A percentile compares a stretch with the other conserved stretches of the same genome.
Evolutionary conservation across 2,888 invertebrate species (phyloP).

Genomic region (Patella caerulea): DNA sequence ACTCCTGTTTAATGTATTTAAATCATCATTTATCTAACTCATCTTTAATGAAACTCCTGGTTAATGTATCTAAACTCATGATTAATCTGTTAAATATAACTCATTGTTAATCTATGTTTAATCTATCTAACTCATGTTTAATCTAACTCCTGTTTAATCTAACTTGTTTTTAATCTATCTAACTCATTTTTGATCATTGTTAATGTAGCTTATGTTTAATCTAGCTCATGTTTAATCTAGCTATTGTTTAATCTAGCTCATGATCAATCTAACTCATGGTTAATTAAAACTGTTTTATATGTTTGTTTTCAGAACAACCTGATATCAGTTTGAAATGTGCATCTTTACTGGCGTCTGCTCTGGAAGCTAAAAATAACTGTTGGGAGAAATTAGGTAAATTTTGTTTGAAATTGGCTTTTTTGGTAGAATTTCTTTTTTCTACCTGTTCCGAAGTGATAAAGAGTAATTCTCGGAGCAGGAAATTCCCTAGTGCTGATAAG

Average conservation of each 20-base stretch:
- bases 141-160: too few species aligned
- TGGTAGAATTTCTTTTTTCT: background rate
- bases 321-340: slow-evolving; percentile 50
- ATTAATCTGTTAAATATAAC: background rate
- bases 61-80: slow-evolving; percentile 3
- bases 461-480: background rate
- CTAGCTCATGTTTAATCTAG: too few species aligned
- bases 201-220: too few species aligned
- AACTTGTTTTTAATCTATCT: too few species aligned
- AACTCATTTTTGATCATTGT: too few species aligned
- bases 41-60: too few species aligned
- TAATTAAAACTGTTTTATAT: background rate
- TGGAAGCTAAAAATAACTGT: slow-evolving; percentile 57
- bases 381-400: slow-evolving; percentile 64
- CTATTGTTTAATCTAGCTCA: too few species aligned
- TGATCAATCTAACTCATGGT: background rate
- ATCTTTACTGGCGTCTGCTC: slow-evolving; percentile 53
- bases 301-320: slow-evolving; percentile 44
- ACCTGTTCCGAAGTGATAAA: too few species aligned
- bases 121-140: too few species aligned
- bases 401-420: background rate
- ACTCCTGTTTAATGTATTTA: too few species aligned
- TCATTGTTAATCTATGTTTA: background rate
- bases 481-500: too few species aligned
- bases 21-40: too few species aligned